Percentiles rank a stretch among this genome's conserved stretches.
Evolutionary conservation across 1,140 invertebrate species (phyloP).

Genomic region (Globodera ellingtonae): DNA sequence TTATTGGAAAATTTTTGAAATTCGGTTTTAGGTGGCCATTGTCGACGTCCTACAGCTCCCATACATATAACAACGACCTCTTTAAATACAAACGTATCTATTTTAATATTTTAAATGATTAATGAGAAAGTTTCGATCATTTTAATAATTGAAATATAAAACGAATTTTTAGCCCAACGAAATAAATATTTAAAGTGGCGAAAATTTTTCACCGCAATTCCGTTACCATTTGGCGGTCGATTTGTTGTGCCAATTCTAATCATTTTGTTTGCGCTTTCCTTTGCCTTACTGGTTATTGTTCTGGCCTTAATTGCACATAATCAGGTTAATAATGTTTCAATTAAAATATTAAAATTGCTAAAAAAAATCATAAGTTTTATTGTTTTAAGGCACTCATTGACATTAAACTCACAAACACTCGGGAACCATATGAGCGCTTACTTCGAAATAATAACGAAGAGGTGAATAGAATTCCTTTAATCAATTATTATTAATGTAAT

Average conservation of each 20-base stretch:
- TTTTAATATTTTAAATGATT: not conserved
- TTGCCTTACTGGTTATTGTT: not conserved
- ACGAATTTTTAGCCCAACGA: not conserved
- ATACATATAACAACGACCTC: not conserved
- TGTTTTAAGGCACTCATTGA: constrained; percentile 6
- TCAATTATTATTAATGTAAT: not conserved
- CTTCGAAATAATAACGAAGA: constrained; percentile 3
- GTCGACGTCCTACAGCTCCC: not conserved
- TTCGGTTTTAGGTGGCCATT: not conserved
- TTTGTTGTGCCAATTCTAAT: not conserved
- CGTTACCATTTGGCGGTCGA: not conserved
- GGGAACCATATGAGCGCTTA: not conserved
- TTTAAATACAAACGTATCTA: not conserved
- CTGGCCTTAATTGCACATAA: constrained; percentile 3
- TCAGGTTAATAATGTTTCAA: not conserved
- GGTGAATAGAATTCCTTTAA: not conserved
- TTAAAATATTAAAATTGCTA: too few species aligned
- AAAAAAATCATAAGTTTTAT: too few species aligned
- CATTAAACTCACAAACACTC: not conserved
- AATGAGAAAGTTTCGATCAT: not conserved
- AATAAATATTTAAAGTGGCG: not conserved
- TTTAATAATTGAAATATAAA: not conserved
- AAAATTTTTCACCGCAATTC: not conserved
- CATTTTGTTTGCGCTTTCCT: not conserved
- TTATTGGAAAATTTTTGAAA: not conserved